Evolutionary conservation across 53 echinoderm and acorn worm genomes (phyloP), one percentile per base, ranked within the genome.

Genomic region (Holothuria scabra): DNA sequence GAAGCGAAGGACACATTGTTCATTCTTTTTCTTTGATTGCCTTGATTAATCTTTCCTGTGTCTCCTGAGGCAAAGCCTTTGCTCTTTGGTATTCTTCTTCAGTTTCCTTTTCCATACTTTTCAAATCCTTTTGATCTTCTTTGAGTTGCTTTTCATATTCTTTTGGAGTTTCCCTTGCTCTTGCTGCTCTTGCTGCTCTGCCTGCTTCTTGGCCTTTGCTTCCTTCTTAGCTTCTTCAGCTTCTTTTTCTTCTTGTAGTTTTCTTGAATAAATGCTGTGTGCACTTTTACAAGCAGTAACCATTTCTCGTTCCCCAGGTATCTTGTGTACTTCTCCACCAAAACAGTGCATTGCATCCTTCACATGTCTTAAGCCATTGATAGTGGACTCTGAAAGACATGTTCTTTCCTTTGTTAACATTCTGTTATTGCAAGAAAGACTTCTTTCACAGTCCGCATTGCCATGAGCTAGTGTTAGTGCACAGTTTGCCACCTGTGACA

Each of bases 381-480:
- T 76, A 8, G 76, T 21, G n/a, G 18, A 19, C 18, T 69, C 48
- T 49, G 76, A 76, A 1, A 76, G 76, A 19, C 8, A n/a, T 21
- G 55, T 76, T 8, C 76, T 9, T 48, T 76, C 76, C 2, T 25
- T 76, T 46, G 76, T 76, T 21, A 76, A 46, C 41, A 20, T 25
- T 76, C 52, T 76, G 21, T 76, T 76, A 24, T 76, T 76, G 16
- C 18, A 46, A 20, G 48, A 76, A 0, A 76, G 76, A 18, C 21
- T 21, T 10, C 76, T 19, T 46, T 76, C 76, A 25, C 18, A 19
- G 18, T 41, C 46, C 2, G 46, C 76, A 76, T 76, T 76, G 55
- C 76, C 76, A 76, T 76, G 76, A n/a, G 76, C 76, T 10, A 76
- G 76, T 19, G 21, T 10, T 13, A 76, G 76, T 11, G 52, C 18